A percentile compares a stretch with the other conserved stretches of the same genome.
phyloP scores from a whole-genome alignment of 2,888 invertebrate species.

The Lissocephala sabroskyi region DNA sequence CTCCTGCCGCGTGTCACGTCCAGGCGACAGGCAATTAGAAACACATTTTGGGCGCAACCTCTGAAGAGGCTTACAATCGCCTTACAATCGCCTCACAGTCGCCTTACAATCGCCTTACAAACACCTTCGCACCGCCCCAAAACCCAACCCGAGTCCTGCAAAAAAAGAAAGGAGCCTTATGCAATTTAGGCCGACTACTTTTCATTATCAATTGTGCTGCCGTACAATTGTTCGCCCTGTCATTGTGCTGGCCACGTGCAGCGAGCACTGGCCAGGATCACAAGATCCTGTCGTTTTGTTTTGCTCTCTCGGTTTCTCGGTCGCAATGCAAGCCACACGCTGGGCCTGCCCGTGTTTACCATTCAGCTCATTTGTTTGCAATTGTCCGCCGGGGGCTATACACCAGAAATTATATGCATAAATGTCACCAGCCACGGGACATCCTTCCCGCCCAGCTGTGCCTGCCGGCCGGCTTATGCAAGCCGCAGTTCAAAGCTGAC shows the following conservation, averaged over 20 bases:
- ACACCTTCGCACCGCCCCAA: background rate
- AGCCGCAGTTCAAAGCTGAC: constrained; percentile 25
- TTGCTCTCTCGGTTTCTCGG: constrained; percentile 49
- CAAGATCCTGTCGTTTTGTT: constrained; percentile 19
- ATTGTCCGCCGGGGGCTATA: constrained; percentile 27
- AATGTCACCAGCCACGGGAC: constrained; percentile 20
- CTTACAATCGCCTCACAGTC: constrained; percentile 25
- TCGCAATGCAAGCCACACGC: constrained; percentile 39
- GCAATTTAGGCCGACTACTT: constrained; percentile 56
- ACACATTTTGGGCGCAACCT: constrained; percentile 55
- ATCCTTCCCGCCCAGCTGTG: constrained; percentile 10
- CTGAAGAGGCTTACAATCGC: constrained; percentile 62
- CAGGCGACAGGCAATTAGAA: constrained; percentile 39
- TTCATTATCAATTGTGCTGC: constrained; percentile 43
- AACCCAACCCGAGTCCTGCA: no score
- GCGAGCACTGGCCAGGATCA: background rate
- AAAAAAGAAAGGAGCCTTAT: constrained; percentile 40
- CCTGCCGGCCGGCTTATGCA: constrained; percentile 17
- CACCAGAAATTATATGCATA: constrained; percentile 49
- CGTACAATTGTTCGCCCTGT: constrained; percentile 4
- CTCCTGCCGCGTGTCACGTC: constrained; percentile 49
- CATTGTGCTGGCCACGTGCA: constrained; percentile 14
- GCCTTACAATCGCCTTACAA: constrained; percentile 30
- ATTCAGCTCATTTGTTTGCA: constrained; percentile 46
- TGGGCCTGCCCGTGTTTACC: constrained; percentile 62